Base-by-base conservation (phyloP, 1,140 invertebrate species). In the Lordiphosa mommai region DNA sequence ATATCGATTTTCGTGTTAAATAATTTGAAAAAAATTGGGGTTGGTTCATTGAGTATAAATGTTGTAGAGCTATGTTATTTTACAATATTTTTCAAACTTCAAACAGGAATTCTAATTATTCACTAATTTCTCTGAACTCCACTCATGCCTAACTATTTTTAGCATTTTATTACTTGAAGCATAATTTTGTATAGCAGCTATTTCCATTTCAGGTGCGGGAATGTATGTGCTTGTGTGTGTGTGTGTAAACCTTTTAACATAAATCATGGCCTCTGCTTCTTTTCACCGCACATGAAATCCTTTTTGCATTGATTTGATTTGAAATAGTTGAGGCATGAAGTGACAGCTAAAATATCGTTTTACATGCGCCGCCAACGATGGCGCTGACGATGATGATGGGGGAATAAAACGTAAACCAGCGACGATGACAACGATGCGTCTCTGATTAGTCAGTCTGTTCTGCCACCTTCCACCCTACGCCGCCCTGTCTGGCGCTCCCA, bases 311-410 rank as follows among this genome's bases (percentile, higher is more conserved):
- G 76, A 80, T 80, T 80, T 80, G 76, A 72, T 80, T 80, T 82
- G 66, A 66, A 80, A 82, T 80, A 76, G 76, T 76, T 80, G 66
- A 82, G 76, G 66, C 76, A 82, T 82, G 72, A 80, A 80, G 57
- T 80, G 76, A 82, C 76, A 80, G 76, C 67, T 80, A 77, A 80
- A 80, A 80, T 80, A 82, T 80, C 76, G 76, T 48, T 76, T 80
- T 80, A 80, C 77, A 80, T 71, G 71, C 71, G 68, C 52, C 43
- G 52, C 63, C 63, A 55, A 65, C 61, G 60, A 40, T 65, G 60
- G 47, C 61, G 61, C 33, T 9, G 57, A 32, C 48, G 52, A 44
- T 41, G 61, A 43, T 47, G n/a, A n/a, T 48, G 40, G 43, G 20
- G 41, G 52, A 47, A 10, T 33, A 32, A 2, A 12, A 7, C 48